Percentiles rank a stretch among this genome's conserved stretches.
These are phyloP conservation scores for Mastomys coucha DNA, from an alignment of 2,113 vertebrate genomes.

Conservation along the genomic window DNA sequence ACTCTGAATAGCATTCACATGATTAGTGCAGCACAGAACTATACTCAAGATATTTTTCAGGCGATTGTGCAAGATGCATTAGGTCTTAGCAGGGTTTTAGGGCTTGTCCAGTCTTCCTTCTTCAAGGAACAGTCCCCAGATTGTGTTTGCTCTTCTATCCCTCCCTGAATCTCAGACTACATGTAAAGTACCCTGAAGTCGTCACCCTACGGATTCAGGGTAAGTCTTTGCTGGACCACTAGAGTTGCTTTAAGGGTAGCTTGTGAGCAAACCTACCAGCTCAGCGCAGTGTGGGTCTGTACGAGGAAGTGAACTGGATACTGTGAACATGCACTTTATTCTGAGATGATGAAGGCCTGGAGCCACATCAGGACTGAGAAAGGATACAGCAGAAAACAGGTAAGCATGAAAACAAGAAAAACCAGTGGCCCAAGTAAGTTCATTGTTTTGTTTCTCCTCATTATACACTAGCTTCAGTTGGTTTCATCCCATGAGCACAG, in stretches of 20 bases:
- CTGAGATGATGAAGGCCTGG: not conserved
- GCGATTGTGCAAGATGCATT: not conserved
- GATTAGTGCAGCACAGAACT: not conserved
- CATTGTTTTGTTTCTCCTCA: not conserved
- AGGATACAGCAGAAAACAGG: not conserved
- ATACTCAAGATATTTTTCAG: not conserved
- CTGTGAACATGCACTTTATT: not conserved
- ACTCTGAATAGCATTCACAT: not conserved
- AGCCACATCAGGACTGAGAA: not conserved
- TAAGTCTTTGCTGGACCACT: not conserved
- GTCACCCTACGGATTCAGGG: not conserved
- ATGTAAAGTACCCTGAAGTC: not conserved
- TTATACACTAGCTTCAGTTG: not conserved
- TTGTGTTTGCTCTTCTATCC: not conserved
- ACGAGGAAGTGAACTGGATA: not conserved
- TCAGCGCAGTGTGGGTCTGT: not conserved
- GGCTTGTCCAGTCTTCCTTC: not conserved
- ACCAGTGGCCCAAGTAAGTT: not conserved
- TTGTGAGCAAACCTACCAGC: not conserved
- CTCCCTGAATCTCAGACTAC: not conserved
- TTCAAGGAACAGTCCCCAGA: not conserved
- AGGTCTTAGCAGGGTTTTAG: not conserved
- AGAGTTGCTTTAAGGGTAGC: not conserved
- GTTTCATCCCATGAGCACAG: not conserved
- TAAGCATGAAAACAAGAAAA: not conserved